A percentile compares a stretch with the other conserved stretches of the same genome.
Conservation (phyloP, 2,113 vertebrate species). For the Canis aureus region DNA sequence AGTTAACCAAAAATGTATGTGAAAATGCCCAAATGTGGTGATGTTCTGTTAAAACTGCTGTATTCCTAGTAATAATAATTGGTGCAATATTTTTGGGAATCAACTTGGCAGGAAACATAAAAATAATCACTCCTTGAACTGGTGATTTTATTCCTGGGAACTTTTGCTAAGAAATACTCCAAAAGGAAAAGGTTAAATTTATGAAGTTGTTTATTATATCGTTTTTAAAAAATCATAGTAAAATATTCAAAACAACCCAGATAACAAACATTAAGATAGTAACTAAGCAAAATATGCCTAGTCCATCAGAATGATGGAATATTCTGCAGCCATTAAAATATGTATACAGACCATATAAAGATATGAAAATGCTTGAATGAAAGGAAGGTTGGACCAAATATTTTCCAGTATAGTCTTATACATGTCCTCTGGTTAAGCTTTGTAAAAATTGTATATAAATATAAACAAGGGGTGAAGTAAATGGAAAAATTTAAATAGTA, state of each 20-base stretch:
- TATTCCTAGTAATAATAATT: neutral
- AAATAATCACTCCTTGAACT: slow-evolving; percentile 9
- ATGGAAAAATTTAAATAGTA: neutral
- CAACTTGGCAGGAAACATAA: neutral
- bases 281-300: neutral
- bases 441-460: neutral
- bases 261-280: neutral
- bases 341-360: neutral
- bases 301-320: neutral
- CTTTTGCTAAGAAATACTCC: neutral
- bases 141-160: neutral
- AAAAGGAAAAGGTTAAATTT: neutral
- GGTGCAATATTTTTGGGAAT: neutral
- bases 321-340: neutral
- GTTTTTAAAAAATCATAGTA: neutral
- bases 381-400: neutral
- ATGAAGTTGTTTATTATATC: neutral
- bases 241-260: neutral
- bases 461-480: neutral
- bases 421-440: neutral
- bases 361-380: neutral
- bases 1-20: neutral
- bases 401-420: neutral
- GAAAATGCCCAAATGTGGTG: neutral
- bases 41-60: neutral